Evolutionary conservation across 2,113 vertebrate genomes (phyloP), one percentile per base, ranked within the genome.

Genomic region (Leptobrachium leishanense): DNA sequence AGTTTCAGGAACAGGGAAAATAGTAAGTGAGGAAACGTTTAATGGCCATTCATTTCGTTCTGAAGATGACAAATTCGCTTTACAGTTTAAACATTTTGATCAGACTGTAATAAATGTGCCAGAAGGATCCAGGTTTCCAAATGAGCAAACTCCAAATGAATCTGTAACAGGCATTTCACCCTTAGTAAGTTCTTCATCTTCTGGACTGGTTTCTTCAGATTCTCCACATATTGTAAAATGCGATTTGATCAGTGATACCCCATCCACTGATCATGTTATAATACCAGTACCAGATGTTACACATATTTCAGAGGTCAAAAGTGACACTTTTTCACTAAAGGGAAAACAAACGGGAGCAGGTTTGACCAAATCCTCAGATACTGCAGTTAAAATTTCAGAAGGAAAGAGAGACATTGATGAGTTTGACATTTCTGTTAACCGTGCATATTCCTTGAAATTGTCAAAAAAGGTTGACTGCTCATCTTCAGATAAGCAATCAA

Each of bases 21-120:
- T 82, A 54, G 94, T 90, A 90, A 92, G 81, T 86, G 92, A 84
- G 77, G 73, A 90, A 65, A 84, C 89, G 76, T 82, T 88, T 70
- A 87, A 91, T 77, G 84, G 91, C 43, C 90, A 90, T 39, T 93
- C 90, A 84, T 89, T 93, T 72, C 87, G 88, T 64, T 86, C 89
- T 54, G 93, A 95, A 62, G 92, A 93, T 8, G 95, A 94, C 31
- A 93, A 94, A 44, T 90, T 92, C 42, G 93, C 92, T 88, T 94
- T 95, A 0, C 87, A 96, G 70, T 93, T 90, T 90, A 95, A 95
- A 72, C 53, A 54, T 40, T 4, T 7, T 31, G 9, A 54, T n/a
- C 44, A 76, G 13, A 15, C 65, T 68, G 62, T 46, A 46, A 50
- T 43, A 39, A 68, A 11, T 4, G 46, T 20, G n/a, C 10, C 20